Base-by-base conservation (phyloP, 2,888 invertebrate species). In the Acleris laterana region DNA sequence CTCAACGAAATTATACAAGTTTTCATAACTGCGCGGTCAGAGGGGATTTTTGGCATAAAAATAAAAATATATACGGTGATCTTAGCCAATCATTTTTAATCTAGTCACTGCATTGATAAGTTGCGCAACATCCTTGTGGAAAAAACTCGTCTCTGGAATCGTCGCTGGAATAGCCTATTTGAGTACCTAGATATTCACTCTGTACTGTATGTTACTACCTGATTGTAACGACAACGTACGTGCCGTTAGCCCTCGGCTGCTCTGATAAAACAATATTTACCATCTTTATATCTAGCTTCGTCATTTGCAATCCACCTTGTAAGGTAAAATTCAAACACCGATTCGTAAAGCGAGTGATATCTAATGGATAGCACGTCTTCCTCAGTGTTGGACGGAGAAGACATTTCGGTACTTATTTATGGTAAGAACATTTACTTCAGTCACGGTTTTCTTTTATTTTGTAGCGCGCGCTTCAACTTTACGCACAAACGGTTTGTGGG, bases 321-420 rank as follows among this genome's bases (percentile, higher is more conserved):
- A 11, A 50, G 50, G 50, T 65, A 61, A 56, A 65, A 65, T 1
- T 65, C 65, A 19, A 65, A 65, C 17, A 65, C 65, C 0, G 65
- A 60, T 17, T 61, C 60, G 60, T 65, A 44, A 17, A 55, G 9
- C 22, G 56, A n/a, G 6, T 49, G 19, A 55, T 55, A 55, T 49
- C 25, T 60, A 48, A 20, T 53, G 38, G 63, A 22, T 17, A 59
- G 25, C 53, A 49, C 49, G 48, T 50, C 42, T 28, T 20, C 20
- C 32, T n/a, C 16, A 7, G 42, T 9, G 11, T 20, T 11, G 16
- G 17, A 42, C 17, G 17, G 49, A 25, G 7, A 50, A 5, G 42
- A 17, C 53, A 60, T 65, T 50, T 55, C 42, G 42, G 16, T 48
- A 25, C 5, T 20, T 44, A 38, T 32, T n/a, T 16, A 2, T 1